These are phyloP conservation scores for Chiroxiphia lanceolata DNA, from an alignment of 2,797 vertebrate genomes.

Conservation along the genomic window DNA sequence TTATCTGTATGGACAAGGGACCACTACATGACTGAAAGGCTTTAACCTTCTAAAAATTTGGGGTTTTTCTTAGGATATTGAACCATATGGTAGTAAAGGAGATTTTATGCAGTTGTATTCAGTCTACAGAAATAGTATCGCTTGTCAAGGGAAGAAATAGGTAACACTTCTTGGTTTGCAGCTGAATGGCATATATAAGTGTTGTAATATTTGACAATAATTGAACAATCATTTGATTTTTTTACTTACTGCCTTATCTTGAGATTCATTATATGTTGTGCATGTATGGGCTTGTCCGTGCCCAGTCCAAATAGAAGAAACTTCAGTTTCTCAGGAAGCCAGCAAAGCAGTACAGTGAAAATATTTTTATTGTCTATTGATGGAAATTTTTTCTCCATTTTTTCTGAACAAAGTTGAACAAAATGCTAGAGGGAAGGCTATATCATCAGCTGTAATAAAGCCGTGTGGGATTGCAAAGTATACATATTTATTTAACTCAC, in stretches of 20 bases:
- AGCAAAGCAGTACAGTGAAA: neutral
- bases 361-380: neutral
- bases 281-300: neutral
- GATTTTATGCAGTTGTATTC: neutral
- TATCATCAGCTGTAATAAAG: neutral
- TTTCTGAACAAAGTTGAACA: neutral
- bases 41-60: neutral
- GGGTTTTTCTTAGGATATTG: neutral
- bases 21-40: neutral
- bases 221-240: neutral
- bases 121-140: neutral
- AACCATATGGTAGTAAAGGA: neutral
- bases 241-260: neutral
- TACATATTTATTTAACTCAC: neutral
- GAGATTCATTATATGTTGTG: neutral
- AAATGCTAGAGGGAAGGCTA: neutral
- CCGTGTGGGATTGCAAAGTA: neutral
- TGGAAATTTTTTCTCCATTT: neutral
- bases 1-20: neutral
- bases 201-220: neutral
- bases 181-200: neutral
- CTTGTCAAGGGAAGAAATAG: neutral
- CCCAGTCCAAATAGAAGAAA: neutral
- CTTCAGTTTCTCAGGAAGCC: neutral
- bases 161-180: neutral